These are phyloP conservation scores for Drosophila quinaria DNA, from an alignment of 2,888 invertebrate genomes.

Conservation along the genomic window DNA sequence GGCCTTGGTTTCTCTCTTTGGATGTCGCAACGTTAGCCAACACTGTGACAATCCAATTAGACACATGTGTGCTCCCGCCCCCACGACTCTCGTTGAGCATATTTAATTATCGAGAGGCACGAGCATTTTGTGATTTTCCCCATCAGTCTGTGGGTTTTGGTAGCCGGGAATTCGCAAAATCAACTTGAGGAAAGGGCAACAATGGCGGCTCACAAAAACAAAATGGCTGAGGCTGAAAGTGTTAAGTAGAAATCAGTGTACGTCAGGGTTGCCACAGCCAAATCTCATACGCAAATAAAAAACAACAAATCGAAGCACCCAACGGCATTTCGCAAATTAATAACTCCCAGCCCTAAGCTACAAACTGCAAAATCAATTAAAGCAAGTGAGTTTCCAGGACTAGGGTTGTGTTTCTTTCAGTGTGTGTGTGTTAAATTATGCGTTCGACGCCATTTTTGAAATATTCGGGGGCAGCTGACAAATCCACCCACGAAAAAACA, in stretches of 20 bases:
- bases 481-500: slow-evolving; percentile 16
- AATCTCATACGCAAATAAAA: slow-evolving; percentile 25
- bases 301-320: slow-evolving; percentile 57
- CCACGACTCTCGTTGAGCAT: slow-evolving; percentile 39
- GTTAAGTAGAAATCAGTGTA: slow-evolving; percentile 80
- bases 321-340: slow-evolving; percentile 70
- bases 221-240: slow-evolving; percentile 79
- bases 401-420: slow-evolving; percentile 20
- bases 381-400: slow-evolving; percentile 57
- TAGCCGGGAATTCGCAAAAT: slow-evolving; percentile 25
- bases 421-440: slow-evolving; percentile 62
- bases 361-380: slow-evolving; percentile 73
- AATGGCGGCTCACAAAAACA: slow-evolving; percentile 67
- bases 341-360: slow-evolving; percentile 47
- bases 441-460: slow-evolving; percentile 73
- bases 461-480: slow-evolving; percentile 27
- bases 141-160: slow-evolving; percentile 43
- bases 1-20: slow-evolving; percentile 18
- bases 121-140: slow-evolving; percentile 75
- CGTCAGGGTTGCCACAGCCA: slow-evolving; percentile 23
- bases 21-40: slow-evolving; percentile 63
- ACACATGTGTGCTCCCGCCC: slow-evolving; percentile 58
- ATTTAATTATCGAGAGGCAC: slow-evolving; percentile 74
- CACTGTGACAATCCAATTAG: slow-evolving; percentile 76
- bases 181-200: slow-evolving; percentile 59